Percentiles rank a stretch among this genome's conserved stretches.
Conservation (phyloP, 92 coral and sea anemone species). For the Siderastrea siderea region DNA sequence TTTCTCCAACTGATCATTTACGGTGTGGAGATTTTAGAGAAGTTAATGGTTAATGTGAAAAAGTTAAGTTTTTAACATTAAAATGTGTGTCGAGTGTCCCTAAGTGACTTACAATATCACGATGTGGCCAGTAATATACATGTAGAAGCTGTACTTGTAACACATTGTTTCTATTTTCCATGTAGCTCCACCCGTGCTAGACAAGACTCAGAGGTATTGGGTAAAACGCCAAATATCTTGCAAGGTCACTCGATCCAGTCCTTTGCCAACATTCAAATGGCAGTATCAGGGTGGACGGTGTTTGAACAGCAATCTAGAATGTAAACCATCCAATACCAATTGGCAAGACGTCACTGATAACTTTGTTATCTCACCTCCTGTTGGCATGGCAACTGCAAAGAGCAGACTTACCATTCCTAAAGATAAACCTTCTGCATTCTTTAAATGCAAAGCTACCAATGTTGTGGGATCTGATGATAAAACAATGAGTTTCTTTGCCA, state of each 20-base stretch:
- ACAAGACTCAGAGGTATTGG: background rate
- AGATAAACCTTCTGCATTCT: background rate
- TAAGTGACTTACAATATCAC: too few species aligned
- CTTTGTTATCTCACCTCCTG: background rate
- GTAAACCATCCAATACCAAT: background rate
- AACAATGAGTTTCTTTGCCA: background rate
- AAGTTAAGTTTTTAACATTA: too few species aligned
- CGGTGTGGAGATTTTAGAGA: too few species aligned
- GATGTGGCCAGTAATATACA: too few species aligned
- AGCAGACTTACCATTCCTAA: conserved; percentile 16
- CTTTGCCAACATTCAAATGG: conserved; percentile 37
- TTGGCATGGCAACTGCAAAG: background rate
- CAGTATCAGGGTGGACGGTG: conserved; percentile 5
- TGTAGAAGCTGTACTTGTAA: background rate
- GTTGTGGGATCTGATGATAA: background rate
- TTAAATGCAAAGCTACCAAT: conserved; percentile 23
- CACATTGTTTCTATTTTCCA: background rate
- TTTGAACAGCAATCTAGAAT: background rate
- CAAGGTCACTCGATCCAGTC: conserved; percentile 4
- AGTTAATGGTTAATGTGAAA: too few species aligned
- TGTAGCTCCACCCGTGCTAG: conserved; percentile 17
- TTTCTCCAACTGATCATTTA: too few species aligned
- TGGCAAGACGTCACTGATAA: conserved; percentile 1
- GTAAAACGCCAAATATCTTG: background rate
- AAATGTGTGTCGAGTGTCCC: too few species aligned